Conservation (phyloP, 2,113 vertebrate species). For the Spea bombifrons region DNA sequence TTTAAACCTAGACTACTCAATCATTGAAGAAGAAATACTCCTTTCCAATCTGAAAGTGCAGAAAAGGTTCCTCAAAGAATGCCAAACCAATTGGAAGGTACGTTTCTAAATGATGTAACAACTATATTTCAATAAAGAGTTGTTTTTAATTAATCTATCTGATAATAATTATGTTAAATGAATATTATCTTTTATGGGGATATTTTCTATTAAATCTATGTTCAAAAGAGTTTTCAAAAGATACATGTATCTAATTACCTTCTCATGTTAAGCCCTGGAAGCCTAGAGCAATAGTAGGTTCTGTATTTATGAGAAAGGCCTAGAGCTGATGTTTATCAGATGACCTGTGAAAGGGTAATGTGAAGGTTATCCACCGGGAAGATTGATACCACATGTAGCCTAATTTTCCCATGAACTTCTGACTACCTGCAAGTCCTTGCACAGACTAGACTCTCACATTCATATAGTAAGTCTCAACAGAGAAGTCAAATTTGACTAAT, state of each 20-base stretch:
- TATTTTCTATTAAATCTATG: slow-evolving; percentile 51
- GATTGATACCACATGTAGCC: slow-evolving; percentile 72
- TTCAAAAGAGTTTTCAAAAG: slow-evolving; percentile 65
- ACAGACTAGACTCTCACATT: neutral
- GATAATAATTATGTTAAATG: slow-evolving; percentile 42
- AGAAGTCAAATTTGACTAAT: neutral
- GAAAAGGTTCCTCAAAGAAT: slow-evolving; percentile 55
- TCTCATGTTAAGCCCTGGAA: slow-evolving; percentile 61
- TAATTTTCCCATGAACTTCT: slow-evolving; percentile 57
- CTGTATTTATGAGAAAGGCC: slow-evolving; percentile 78
- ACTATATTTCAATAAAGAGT: slow-evolving; percentile 20
- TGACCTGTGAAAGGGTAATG: slow-evolving; percentile 81
- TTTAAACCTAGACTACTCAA: slow-evolving; percentile 65
- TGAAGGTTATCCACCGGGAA: slow-evolving; percentile 69
- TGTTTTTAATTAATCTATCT: slow-evolving; percentile 44
- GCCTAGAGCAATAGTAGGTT: slow-evolving; percentile 61
- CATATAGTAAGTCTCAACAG: neutral
- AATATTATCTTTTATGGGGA: slow-evolving; percentile 50
- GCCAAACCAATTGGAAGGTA: rapidly evolving
- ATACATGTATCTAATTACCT: slow-evolving; percentile 75
- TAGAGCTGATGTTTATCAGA: slow-evolving; percentile 80
- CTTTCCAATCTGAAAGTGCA: slow-evolving; percentile 63
- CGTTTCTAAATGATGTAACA: slow-evolving; percentile 30
- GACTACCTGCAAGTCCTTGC: slow-evolving; percentile 50
- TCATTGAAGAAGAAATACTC: slow-evolving; percentile 69